Conservation (phyloP, 2,113 vertebrate genomes). For the Cathartes aura region DNA sequence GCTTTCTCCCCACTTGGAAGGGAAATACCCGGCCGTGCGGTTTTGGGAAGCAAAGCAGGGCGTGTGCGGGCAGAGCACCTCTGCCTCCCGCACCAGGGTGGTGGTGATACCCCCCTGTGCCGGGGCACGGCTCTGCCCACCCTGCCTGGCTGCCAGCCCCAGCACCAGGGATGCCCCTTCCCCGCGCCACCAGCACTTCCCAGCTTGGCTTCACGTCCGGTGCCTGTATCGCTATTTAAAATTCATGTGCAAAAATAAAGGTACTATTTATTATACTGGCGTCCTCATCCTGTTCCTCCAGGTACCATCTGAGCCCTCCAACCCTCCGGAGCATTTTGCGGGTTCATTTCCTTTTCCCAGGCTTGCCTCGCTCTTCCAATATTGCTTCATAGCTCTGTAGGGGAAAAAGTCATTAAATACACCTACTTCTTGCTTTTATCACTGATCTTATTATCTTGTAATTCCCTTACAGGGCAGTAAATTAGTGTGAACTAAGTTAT, state of each 20-base stretch:
- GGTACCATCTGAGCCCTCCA: neutral
- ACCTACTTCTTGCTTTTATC: slow-evolving; percentile 4
- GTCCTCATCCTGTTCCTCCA: neutral
- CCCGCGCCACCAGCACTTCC: rapidly evolving
- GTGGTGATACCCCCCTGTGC: neutral
- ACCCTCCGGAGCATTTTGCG: rapidly evolving
- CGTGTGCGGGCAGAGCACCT: neutral
- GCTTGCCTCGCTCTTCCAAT: neutral
- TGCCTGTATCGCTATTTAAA: neutral
- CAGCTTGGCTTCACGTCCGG: neutral
- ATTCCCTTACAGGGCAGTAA: neutral
- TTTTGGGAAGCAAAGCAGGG: neutral
- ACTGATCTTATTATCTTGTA: slow-evolving; percentile 9
- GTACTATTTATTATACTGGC: neutral
- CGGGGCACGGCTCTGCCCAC: neutral
- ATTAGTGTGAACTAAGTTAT: neutral
- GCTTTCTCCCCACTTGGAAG: neutral
- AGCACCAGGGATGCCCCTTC: neutral
- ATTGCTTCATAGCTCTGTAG: neutral
- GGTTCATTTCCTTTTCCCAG: neutral
- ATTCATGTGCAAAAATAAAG: neutral
- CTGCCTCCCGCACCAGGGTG: rapidly evolving
- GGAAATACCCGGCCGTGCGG: rapidly evolving
- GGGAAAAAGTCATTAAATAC: neutral
- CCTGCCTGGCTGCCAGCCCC: neutral